Percentiles rank a stretch among this genome's conserved stretches.
Conservation (phyloP, 2,113 vertebrate genomes). For the Rana temporaria region DNA sequence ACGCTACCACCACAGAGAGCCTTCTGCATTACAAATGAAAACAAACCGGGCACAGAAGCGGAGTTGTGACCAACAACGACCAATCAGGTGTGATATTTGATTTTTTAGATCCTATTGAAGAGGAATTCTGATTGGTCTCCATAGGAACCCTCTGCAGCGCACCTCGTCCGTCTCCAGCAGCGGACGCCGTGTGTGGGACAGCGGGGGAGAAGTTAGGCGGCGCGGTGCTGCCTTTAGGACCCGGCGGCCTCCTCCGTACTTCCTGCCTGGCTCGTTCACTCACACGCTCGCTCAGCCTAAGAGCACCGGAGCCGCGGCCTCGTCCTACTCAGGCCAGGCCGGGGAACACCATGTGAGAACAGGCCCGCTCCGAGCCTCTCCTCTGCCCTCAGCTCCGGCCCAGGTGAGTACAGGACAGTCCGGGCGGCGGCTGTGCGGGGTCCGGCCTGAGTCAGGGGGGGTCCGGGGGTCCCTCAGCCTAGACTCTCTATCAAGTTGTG, state of each 20-base stretch:
- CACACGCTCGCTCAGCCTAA: conserved; percentile 13
- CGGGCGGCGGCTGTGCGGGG: not conserved
- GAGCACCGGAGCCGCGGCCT: conserved; percentile 32
- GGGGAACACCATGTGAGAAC: conserved; percentile 48
- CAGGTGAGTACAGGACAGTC: conserved; percentile 60
- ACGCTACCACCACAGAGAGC: too few species aligned
- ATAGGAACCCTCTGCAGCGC: too few species aligned
- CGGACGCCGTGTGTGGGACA: not conserved
- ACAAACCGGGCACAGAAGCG: too few species aligned
- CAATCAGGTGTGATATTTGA: too few species aligned
- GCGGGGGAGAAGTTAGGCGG: not conserved
- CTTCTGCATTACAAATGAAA: too few species aligned
- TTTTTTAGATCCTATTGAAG: too few species aligned
- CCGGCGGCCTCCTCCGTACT: conserved; percentile 28
- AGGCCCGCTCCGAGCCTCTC: conserved; percentile 42
- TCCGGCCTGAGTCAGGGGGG: not conserved
- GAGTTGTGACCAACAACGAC: too few species aligned
- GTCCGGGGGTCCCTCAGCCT: not conserved
- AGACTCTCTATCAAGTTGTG: conserved; percentile 35
- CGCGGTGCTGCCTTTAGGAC: conserved; percentile 37
- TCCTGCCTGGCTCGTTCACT: conserved; percentile 48
- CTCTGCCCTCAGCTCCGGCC: conserved; percentile 46
- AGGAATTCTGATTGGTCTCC: too few species aligned
- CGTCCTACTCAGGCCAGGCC: conserved; percentile 49
- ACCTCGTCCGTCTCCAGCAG: too few species aligned